Base-by-base conservation (phyloP, 1,140 invertebrate species). In the Drosophila nannoptera region DNA sequence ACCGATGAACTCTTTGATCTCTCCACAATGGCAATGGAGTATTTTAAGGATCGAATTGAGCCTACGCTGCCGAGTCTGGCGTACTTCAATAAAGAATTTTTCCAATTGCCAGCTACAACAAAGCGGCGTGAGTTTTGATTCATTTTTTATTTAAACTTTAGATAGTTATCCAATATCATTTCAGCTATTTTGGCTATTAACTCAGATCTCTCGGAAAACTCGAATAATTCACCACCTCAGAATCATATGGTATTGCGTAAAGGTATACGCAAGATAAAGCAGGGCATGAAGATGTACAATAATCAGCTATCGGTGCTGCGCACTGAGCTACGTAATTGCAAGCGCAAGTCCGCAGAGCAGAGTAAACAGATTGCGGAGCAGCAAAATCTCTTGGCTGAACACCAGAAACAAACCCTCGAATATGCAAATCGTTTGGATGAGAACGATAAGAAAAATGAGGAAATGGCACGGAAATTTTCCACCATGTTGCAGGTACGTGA, bases 1-100 rank as follows among this genome's bases (percentile, higher is more conserved):
- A 97, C 95, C 6, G 96, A 97, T 90, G 96, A 97, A 89, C 90
- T 97, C n/a, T 97, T 96, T 91, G 96, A 97, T 91, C 91, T 97
- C 52, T 96, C 95, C 32, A 96, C 96, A 22, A 97, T 97, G 96
- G 96, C 96, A 29, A 96, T 97, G 95, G 96, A 97, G 89, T 97
- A 96, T 90, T 97, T 97, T 80, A 96, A 96, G 89, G 96, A 97
- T 90, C 94, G 94, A 70, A 96, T 97, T 84, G 96, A 97, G 89
- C 94, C 95, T 35, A 94, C 93, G 65, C 90, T 97, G 70, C 96
- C 96, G 31, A 95, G 96, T 89, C 95, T 97, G 68, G 94, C 94
- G 16, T 96, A 95, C 89, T 96, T 96, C 90, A 94, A 94, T 67
- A 93, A 95, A 31, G 95, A 96, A 87, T 96, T 96, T 89, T 88